phyloP scores from a whole-genome alignment of 2,888 invertebrate genomes.

The Ctenicera cuprea region DNA sequence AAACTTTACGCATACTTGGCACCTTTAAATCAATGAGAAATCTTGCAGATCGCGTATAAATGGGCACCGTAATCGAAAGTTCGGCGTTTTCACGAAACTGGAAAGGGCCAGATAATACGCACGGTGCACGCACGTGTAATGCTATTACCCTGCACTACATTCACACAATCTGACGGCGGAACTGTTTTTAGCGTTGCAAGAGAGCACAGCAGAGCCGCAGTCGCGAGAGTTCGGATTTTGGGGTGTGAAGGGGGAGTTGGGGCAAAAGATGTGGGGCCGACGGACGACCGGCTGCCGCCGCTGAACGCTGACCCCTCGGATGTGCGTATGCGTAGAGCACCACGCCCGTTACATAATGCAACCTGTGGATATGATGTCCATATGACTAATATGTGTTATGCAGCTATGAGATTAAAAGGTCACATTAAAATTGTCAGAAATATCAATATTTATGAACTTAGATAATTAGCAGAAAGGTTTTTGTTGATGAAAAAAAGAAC shows the following conservation, averaged over 20 bases:
- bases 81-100: slow-evolving; percentile 4
- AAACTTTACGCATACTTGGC: slow-evolving; percentile 11
- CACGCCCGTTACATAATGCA: slow-evolving; percentile 42
- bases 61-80: neutral
- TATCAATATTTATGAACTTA: no score
- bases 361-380: slow-evolving; percentile 37
- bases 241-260: slow-evolving; percentile 5
- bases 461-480: no score
- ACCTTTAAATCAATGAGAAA: neutral
- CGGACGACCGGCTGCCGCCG: slow-evolving; percentile 40
- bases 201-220: neutral
- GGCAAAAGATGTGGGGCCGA: slow-evolving; percentile 23
- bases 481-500: no score
- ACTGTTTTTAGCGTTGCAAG: slow-evolving; percentile 23
- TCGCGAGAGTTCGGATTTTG: slow-evolving; percentile 21
- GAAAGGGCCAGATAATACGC: slow-evolving; percentile 13
- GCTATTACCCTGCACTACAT: neutral
- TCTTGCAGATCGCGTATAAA: neutral
- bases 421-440: no score
- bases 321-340: slow-evolving; percentile 38
- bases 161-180: neutral
- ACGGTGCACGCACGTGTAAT: slow-evolving; percentile 22
- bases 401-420: no score
- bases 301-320: slow-evolving; percentile 32
- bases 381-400: neutral